Evolutionary conservation across 2,113 vertebrate genomes (phyloP).

Genomic region (Falco punctatus): DNA sequence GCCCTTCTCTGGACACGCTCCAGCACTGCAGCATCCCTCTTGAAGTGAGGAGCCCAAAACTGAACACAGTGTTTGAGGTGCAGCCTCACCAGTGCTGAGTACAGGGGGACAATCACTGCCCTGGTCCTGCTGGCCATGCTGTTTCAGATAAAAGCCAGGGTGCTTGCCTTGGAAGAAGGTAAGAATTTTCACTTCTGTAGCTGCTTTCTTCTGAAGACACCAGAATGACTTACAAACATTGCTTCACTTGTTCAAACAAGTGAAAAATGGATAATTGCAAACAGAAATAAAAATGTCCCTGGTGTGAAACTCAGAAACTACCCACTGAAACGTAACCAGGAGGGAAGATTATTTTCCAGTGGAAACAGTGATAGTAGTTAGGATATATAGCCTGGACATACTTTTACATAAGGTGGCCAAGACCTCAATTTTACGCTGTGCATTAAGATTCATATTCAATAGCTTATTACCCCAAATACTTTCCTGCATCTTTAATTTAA

Average conservation of each 20-base stretch:
- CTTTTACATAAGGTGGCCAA: neutral
- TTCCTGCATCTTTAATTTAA: neutral
- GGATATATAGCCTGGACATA: neutral
- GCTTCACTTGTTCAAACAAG: neutral
- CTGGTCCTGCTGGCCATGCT: too few species aligned
- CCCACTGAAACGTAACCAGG: neutral
- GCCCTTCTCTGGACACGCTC: too few species aligned
- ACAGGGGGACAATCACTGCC: too few species aligned
- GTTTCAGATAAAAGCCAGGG: too few species aligned
- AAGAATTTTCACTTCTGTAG: neutral
- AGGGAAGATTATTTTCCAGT: neutral
- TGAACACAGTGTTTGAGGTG: too few species aligned
- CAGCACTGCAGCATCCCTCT: too few species aligned
- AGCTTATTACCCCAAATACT: neutral
- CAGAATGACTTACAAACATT: neutral
- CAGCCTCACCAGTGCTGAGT: too few species aligned
- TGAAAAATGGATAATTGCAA: neutral
- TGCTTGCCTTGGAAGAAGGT: neutral
- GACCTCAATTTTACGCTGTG: constrained; percentile 1
- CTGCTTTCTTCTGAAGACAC: neutral
- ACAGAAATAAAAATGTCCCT: neutral
- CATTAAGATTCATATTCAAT: neutral
- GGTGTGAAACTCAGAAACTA: neutral
- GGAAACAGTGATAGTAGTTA: neutral
- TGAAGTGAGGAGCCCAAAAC: too few species aligned